Percentiles rank a stretch among this genome's conserved stretches.
phyloP scores from a whole-genome alignment of 2,113 vertebrate species.

The Chamaetylas fuelleborni region DNA sequence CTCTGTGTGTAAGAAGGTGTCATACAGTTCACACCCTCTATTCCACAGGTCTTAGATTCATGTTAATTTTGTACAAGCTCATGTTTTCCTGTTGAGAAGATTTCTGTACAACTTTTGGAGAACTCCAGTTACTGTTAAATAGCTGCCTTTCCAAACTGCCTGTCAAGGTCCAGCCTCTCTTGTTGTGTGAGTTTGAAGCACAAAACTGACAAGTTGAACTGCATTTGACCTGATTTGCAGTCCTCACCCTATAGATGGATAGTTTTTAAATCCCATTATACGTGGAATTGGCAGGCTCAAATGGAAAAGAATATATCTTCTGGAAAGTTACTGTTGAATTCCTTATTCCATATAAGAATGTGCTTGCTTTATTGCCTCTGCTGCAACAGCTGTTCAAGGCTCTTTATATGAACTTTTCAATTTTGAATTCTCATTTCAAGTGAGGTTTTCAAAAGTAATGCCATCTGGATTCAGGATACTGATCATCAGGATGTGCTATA shows the following conservation, averaged over 20 bases:
- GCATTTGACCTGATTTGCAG: neutral
- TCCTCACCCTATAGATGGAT: neutral
- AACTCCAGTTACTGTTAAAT: neutral
- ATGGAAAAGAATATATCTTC: neutral
- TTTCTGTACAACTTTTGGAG: neutral
- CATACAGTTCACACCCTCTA: rapidly evolving
- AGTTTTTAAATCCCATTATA: neutral
- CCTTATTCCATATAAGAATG: neutral
- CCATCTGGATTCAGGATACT: neutral
- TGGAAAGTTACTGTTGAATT: neutral
- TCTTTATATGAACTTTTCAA: neutral
- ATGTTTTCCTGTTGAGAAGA: neutral
- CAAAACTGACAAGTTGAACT: neutral
- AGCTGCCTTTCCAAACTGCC: neutral
- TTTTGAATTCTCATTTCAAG: neutral
- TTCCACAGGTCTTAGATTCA: neutral
- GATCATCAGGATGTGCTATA: neutral
- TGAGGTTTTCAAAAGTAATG: neutral
- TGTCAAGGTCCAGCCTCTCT: neutral
- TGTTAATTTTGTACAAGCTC: neutral
- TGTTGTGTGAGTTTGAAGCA: neutral
- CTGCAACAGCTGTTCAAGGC: neutral
- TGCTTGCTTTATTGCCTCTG: neutral
- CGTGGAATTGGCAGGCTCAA: neutral
- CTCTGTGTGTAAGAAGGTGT: neutral